Evolutionary conservation across 2,113 vertebrate genomes (phyloP).

Genomic region (Oenanthe oenanthe): DNA sequence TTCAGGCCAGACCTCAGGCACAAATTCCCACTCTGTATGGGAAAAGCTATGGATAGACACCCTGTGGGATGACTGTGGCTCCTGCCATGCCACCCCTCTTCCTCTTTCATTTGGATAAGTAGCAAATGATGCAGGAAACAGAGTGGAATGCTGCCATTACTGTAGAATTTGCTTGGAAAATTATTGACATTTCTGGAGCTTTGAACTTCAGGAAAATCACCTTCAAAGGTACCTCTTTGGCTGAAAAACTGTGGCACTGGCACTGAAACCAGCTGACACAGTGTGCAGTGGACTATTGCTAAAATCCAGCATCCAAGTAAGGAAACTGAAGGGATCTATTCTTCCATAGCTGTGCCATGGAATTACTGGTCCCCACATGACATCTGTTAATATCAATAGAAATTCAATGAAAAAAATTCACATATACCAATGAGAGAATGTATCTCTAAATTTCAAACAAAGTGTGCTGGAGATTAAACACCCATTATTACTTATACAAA

Average conservation of each 20-base stretch:
- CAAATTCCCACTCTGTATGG: background rate
- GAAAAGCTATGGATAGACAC: background rate
- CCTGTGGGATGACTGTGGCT: background rate
- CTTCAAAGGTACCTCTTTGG: background rate
- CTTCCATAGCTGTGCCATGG: background rate
- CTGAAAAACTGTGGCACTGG: background rate
- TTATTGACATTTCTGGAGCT: background rate
- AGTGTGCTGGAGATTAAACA: background rate
- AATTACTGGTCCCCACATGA: background rate
- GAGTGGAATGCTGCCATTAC: background rate
- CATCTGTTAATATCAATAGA: background rate
- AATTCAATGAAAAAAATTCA: background rate
- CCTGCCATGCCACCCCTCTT: background rate
- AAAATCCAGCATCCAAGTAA: background rate
- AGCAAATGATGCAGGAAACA: background rate
- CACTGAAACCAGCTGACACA: background rate
- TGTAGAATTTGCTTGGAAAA: background rate
- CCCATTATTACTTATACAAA: background rate
- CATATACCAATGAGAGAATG: background rate
- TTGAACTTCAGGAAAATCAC: slow-evolving; percentile 23
- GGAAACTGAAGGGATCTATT: background rate
- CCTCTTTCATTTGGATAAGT: background rate
- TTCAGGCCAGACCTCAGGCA: background rate
- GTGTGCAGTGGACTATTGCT: background rate
- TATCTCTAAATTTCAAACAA: slow-evolving; percentile 18